Base-by-base conservation (phyloP, 1,140 invertebrate species). In the Panagrolaimus sp. region DNA sequence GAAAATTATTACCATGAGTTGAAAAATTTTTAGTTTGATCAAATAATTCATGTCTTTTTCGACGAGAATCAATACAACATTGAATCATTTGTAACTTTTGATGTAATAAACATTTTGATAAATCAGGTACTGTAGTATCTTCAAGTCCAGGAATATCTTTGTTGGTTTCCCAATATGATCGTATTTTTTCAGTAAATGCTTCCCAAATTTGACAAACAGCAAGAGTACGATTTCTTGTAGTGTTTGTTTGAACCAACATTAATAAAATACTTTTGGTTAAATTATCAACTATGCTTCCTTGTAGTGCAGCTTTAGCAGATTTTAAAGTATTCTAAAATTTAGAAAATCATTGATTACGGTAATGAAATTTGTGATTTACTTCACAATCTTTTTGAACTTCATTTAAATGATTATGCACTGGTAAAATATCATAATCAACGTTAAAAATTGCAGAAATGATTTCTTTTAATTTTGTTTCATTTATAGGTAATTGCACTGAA, bases 51-150 rank as follows among this genome's bases (percentile, higher is more conserved):
- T 72, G 45, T 9, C 81, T 87, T 85, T 83, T 88, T 63, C 80
- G 87, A 73, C 87, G 88, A 69, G 90, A 87, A 66, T 90, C 88
- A 71, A 97, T 93, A 83, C 94, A 98, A 82, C 92, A 92, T 83
- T 97, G 97, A 8, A 98, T 85, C 89, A 97, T 91, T 87, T 96
- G 88, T 57, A 96, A 85, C 81, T 96, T 97, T 84, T 96, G 93
- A 85, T 96, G 90, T 0, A 98, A 85, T n/a, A 96, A 85, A 83
- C 92, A 93, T 9, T 90, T 90, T 66, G 90, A 88, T 43, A 90
- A 88, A 83, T 94, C 90, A 8, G 80, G 77, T 14, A 63, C 57
- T 43, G n/a, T 66, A 5, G 23, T 46, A 20, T 45, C 20, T 27
- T 43, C 61, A 23, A 38, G 48, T 1, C 67, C 61, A 44, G 61